These are phyloP conservation scores for Phasianus colchicus DNA, from an alignment of 2,113 vertebrate species.

Conservation along the genomic window DNA sequence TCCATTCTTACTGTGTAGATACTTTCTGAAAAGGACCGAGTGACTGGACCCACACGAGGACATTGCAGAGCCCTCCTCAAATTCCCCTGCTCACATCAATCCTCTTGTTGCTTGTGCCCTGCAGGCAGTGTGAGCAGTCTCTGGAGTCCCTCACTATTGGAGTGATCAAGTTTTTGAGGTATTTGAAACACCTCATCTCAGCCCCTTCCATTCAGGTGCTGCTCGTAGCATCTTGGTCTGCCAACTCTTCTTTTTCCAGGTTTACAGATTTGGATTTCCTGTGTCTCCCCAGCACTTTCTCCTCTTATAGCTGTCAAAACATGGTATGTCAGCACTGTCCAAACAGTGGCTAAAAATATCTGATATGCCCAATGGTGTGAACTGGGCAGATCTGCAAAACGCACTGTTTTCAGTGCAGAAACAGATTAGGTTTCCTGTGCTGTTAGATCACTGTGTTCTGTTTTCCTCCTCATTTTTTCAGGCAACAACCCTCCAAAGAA, in stretches of 20 bases:
- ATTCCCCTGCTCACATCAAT: background rate
- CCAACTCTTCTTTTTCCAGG: background rate
- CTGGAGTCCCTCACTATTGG: background rate
- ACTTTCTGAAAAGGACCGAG: background rate
- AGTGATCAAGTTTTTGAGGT: background rate
- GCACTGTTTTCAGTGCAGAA: background rate
- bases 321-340: background rate
- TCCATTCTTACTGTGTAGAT: background rate
- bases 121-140: background rate
- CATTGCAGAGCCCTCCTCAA: background rate
- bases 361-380: background rate
- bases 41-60: background rate
- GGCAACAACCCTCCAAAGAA: background rate
- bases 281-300: background rate
- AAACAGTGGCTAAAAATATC: background rate
- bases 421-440: background rate
- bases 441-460: background rate
- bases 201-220: background rate
- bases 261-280: background rate
- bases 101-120: background rate
- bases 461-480: conserved; percentile 15
- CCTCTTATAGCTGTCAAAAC: background rate
- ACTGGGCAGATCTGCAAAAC: background rate
- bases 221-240: background rate
- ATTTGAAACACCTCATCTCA: background rate